Evolutionary conservation across 92 coral and sea anemone species (phyloP).

Genomic region (Heliopora coerulea): DNA sequence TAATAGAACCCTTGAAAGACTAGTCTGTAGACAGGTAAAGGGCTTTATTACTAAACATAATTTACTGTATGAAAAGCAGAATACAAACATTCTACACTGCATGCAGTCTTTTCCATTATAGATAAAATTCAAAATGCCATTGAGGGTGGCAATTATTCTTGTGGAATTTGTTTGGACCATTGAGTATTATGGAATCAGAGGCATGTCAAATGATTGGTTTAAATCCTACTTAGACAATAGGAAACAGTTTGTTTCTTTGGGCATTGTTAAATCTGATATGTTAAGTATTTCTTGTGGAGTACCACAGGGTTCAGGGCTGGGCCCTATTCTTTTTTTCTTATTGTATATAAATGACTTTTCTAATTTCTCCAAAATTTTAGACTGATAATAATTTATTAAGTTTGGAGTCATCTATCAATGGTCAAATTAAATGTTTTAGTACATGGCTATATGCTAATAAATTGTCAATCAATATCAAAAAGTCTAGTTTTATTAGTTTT

Average conservation of each 20-base stretch:
- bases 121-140: slow-evolving; percentile 45
- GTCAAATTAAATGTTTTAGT: slow-evolving; percentile 38
- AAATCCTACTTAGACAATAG: slow-evolving; percentile 52
- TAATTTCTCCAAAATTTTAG: slow-evolving; percentile 49
- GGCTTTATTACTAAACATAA: slow-evolving; percentile 33
- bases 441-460: slow-evolving; percentile 54
- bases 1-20: slow-evolving; percentile 30
- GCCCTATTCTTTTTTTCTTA: slow-evolving; percentile 54
- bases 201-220: slow-evolving; percentile 53
- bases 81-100: slow-evolving; percentile 36
- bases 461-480: slow-evolving; percentile 49
- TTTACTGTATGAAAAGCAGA: slow-evolving; percentile 28
- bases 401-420: slow-evolving; percentile 36
- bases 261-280: slow-evolving; percentile 39
- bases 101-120: slow-evolving; percentile 38
- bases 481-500: slow-evolving; percentile 41
- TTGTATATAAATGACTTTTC: too few relatives aligned
- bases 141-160: slow-evolving; percentile 43
- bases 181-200: slow-evolving; percentile 55
- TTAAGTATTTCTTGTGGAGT: slow-evolving; percentile 50
- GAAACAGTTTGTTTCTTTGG: slow-evolving; percentile 58
- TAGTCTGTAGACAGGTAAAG: slow-evolving; percentile 17
- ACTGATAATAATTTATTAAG: slow-evolving; percentile 27
- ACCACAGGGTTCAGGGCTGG: slow-evolving; percentile 59
- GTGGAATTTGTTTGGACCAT: slow-evolving; percentile 52